Base-by-base conservation (phyloP, 2,113 vertebrate species). In the Azemiops feae region DNA sequence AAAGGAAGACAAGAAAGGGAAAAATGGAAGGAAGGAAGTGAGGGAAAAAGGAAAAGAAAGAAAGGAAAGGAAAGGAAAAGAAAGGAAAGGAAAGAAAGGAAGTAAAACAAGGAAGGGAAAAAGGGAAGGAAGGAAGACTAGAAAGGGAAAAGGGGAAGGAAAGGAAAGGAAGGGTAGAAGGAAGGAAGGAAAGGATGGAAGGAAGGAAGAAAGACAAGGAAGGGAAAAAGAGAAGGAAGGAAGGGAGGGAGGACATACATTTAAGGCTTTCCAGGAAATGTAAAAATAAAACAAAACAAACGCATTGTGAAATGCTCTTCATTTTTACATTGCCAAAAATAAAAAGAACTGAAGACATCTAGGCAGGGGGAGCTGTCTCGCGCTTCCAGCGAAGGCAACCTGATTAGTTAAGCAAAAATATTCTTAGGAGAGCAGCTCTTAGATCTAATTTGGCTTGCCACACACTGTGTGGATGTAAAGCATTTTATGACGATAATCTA, bases 401-500 rank as follows among this genome's bases (percentile, higher is more conserved):
- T 74, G 81, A 91, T 85, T 43, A 89, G 88, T 89, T 85, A 20
- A 89, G 54, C 53, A 60, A 52, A 86, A 27, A 10, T 55, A 27
- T 74, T 89, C 85, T 87, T 45, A 47, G 27, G 4, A 53, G 60
- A 64, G 27, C 23, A 0, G 16, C 55, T 92, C 87, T 89, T 30
- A 69, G 23, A 7, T 30, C 39, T 89, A 91, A 92, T 85, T 22
- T 88, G 45, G 43, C 43, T 92, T 22, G 53, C 88, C 30, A n/a
- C 53, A 25, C 53, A 53, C 85, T 88, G 85, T 18, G 11, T 8
- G n/a, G 88, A 58, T 0, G 9, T 3, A 88, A 45, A 57, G 64
- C 53, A 54, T 45, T 81, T 86, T 55, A 25, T 74, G 47, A 89
- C 14, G 45, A 89, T 91, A 52, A 91, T 69, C 64, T 85, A 86